Percentiles rank a stretch among this genome's conserved stretches.
phyloP scores from a whole-genome alignment of 2,113 vertebrate genomes.

The human region GRCh38 chr20:46876001-46876500 shows the following conservation, averaged over 20 bases:
- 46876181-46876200: background rate
- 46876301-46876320: background rate
- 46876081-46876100: background rate
- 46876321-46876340: background rate
- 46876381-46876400: background rate
- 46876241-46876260: background rate
- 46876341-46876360: background rate
- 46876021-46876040: background rate
- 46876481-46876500: background rate
- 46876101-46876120: background rate
- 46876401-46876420: background rate
- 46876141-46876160: background rate
- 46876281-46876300: background rate
- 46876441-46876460: slow-evolving; percentile 47
- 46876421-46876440: slow-evolving; percentile 9
- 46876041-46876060: background rate
- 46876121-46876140: background rate
- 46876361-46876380: background rate
- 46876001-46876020: background rate
- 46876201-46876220: background rate
- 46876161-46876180: background rate
- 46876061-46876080: background rate
- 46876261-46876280: background rate
- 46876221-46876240: background rate
- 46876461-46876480: background rate